Base-by-base conservation (phyloP, 2,797 vertebrate species). In the Podargus strigoides region DNA sequence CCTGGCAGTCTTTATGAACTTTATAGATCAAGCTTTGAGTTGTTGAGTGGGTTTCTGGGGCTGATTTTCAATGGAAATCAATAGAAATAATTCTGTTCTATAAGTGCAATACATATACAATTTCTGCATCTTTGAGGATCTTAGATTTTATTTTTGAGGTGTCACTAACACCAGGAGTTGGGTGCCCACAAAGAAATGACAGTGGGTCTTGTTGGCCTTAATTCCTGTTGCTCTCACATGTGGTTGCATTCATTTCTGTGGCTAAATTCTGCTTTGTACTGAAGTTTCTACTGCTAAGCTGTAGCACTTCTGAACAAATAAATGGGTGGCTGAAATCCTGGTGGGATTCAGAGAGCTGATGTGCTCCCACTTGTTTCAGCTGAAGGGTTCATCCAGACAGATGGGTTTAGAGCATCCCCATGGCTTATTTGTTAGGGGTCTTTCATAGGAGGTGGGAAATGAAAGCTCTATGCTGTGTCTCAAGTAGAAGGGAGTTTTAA, bases 161-260 rank as follows among this genome's bases (percentile, higher is more conserved):
- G 42, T 47, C 44, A 42, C 11, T 74, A 16, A 66, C 36, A 44
- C 28, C 16, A 63, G 78, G 37, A 18, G 8, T 59, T 0, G 0
- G 12, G 11, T 28, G 36, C 27, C 39, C 44, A 73, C n/a, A 19
- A 15, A 58, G 22, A 72, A 53, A 79, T n/a, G n/a, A 12, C 20
- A 1, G 0, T 16, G 30, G 19, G 6, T 50, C 37, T n/a, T 62
- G 16, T 10, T 34, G 5, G 15, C 39, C 10, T 58, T 32, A 66
- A 50, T 62, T 82, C 24, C 50, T 79, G 47, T 34, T 24, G 21
- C 28, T 3, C 6, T 85, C 17, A 28, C 52, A n/a, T 44, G 23
- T 28, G 21, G 18, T 15, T 46, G 12, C 66, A 6, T n/a, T 64
- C 0, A 12, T 39, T 78, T 59, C 37, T 47, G 7, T 52, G 42